Evolutionary conservation across 1,140 invertebrate genomes (phyloP).

Genomic region (Phymorhynchus buccinoides): DNA sequence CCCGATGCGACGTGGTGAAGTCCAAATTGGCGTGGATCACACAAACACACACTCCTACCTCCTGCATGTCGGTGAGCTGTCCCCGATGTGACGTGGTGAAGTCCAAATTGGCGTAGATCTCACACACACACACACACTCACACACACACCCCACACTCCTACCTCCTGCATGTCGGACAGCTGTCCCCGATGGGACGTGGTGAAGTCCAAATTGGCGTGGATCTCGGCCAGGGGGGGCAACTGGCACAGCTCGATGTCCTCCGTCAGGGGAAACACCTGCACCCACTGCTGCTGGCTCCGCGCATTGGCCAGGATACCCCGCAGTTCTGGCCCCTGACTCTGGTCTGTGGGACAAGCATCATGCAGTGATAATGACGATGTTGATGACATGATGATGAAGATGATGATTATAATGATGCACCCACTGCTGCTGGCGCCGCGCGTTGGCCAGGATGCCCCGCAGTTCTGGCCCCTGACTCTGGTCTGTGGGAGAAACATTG

Average conservation of each 20-base stretch:
- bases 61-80: constrained; percentile 62
- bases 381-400: too few species aligned
- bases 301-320: constrained; percentile 46
- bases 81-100: constrained; percentile 59
- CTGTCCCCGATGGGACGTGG: constrained; percentile 54
- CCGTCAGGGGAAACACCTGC: constrained; percentile 69
- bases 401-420: too few species aligned
- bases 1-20: too few species aligned
- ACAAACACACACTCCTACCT: constrained; percentile 50
- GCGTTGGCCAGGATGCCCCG: constrained; percentile 47
- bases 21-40: too few species aligned
- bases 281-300: constrained; percentile 58
- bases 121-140: neutral
- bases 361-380: too few species aligned
- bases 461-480: constrained; percentile 61
- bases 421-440: constrained; percentile 57
- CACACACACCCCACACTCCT: neutral
- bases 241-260: constrained; percentile 71
- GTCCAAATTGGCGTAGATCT: constrained; percentile 61
- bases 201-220: constrained; percentile 64
- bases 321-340: constrained; percentile 61
- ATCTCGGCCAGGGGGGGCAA: constrained; percentile 68
- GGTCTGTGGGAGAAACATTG: constrained; percentile 47
- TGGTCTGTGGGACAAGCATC: constrained; percentile 50
- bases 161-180: constrained; percentile 67